Evolutionary conservation across 2,888 invertebrate genomes (phyloP), one percentile per base, ranked within the genome.

Genomic region (Phalangium opilio): DNA sequence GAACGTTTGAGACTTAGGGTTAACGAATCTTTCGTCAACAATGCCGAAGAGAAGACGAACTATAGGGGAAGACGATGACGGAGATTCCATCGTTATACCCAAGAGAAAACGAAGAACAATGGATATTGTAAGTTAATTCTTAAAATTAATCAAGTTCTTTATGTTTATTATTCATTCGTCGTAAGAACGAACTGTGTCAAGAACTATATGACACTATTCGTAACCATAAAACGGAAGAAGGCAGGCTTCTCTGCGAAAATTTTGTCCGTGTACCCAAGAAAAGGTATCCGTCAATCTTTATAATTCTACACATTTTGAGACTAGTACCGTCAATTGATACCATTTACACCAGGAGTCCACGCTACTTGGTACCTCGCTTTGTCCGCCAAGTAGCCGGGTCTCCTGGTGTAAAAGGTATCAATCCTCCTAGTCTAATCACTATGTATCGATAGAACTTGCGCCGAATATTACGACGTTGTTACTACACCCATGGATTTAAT

Each of bases 191-290:
- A 50, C 61, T 67, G n/a, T 69, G 70, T 53, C 91, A 93, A 66
- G 90, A 87, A 62, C 67, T 96, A 34, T 91, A 90, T 68, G 95
- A 96, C 61, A 80, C 81, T 1, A 79, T 96, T 54, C 74, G 93
- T 51, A 85, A 81, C 60, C 79, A 81, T 57, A 91, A 90, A 66
- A 87, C 87, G 59, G 86, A 89, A 57, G 93, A 93, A 70, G 93
- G 93, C 0, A 73, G 79, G 0, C 70, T 87, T 57, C 65, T 95
- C 4, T 93, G 93, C 67, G 95, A 96, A 65, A 79, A 86, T 1
- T 95, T 96, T 63, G 89, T 95, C 57, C 72, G 95, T 57, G 89
- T 84, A 10, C 95, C 96, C 0, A 95, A 95, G 63, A 75, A 91
- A 50, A 85, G 62, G 87, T 89, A 81, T 47, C 15, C 1, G 4